Evolutionary conservation across 2,797 vertebrate genomes (phyloP).

Genomic region (Crocidura indochinensis): DNA sequence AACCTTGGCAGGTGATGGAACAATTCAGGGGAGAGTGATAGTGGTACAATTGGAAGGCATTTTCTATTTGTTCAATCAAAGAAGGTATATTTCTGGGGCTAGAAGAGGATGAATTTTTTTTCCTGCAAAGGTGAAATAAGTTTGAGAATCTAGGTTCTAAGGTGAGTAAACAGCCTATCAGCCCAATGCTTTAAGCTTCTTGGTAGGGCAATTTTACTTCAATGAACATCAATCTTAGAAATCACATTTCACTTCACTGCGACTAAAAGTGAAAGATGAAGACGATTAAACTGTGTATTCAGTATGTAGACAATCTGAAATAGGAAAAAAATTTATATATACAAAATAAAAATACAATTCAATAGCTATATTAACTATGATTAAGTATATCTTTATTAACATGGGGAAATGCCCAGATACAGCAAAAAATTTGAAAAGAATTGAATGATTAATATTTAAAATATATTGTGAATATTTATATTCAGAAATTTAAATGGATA

Average conservation of each 20-base stretch:
- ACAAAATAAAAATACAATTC: background rate
- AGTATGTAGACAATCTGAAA: background rate
- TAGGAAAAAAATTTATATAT: slow-evolving; percentile 26
- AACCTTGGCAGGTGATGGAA: no score
- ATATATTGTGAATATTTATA: background rate
- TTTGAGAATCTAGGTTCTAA: background rate
- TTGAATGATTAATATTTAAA: background rate
- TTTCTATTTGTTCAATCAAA: no score
- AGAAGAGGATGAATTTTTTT: no score
- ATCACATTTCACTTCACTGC: background rate
- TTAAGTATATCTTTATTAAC: slow-evolving; percentile 1
- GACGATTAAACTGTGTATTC: background rate
- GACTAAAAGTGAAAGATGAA: slow-evolving; percentile 13
- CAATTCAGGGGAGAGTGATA: no score
- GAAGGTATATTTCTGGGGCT: no score
- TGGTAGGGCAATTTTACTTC: background rate
- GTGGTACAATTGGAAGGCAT: no score
- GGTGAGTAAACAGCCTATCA: slow-evolving; percentile 1
- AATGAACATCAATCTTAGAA: slow-evolving; percentile 13
- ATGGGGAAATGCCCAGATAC: background rate
- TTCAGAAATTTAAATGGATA: background rate
- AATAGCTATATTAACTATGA: background rate
- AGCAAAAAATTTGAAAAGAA: background rate
- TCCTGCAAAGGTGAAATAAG: no score
- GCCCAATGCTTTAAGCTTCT: background rate